Evolutionary conservation across 2,888 invertebrate species (phyloP).

Genomic region (Chironomus tentans): DNA sequence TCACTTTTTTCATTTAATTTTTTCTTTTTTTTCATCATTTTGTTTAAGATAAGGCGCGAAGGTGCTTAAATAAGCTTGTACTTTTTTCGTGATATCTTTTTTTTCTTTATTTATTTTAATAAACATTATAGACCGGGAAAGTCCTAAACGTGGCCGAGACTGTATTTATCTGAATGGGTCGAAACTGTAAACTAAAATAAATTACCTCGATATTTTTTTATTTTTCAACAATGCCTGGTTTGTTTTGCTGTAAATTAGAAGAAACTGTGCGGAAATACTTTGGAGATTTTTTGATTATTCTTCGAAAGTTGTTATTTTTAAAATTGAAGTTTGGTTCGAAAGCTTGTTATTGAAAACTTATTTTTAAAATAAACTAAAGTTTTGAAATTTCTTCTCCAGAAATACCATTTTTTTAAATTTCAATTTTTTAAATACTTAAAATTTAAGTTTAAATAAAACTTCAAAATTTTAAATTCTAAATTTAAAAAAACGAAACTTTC

Average conservation of each 20-base stretch:
- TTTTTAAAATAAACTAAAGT: no score
- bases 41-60: conserved; percentile 60
- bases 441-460: no score
- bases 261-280: neutral
- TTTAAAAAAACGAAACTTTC: no score
- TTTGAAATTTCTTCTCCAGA: no score
- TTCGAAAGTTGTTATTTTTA: neutral
- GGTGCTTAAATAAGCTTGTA: conserved; percentile 65
- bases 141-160: conserved; percentile 46
- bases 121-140: conserved; percentile 45
- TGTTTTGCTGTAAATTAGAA: conserved; percentile 27
- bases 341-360: no score
- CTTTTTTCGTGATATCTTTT: conserved; percentile 54
- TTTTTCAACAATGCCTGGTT: conserved; percentile 9
- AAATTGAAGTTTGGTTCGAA: neutral
- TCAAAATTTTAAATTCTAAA: no score
- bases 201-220: conserved; percentile 7
- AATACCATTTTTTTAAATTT: no score
- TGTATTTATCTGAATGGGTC: conserved; percentile 30
- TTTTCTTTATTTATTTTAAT: conserved; percentile 36
- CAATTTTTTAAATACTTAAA: no score
- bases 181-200: conserved; percentile 26
- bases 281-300: neutral
- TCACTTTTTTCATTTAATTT: conserved; percentile 44
- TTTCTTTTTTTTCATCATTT: conserved; percentile 34